Evolutionary conservation across 2,113 vertebrate genomes (phyloP).

Genomic region (Pimephales promelas): DNA sequence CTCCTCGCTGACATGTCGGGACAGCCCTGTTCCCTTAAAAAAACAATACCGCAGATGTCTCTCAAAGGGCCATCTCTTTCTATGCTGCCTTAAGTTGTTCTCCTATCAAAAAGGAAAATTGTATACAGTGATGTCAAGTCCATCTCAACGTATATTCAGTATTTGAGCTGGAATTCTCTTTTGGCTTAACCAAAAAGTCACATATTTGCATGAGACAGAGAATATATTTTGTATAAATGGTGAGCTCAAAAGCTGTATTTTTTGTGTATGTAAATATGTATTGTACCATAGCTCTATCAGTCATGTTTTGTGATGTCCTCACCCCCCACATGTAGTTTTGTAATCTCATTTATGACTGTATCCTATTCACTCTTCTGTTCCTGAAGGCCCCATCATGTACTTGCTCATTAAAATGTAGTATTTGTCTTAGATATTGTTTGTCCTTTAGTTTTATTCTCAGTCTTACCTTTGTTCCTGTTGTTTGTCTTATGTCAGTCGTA

Average conservation of each 20-base stretch:
- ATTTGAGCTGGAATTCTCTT: slow-evolving; percentile 44
- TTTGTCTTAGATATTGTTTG: slow-evolving; percentile 31
- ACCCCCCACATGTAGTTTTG: background rate
- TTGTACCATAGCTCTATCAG: slow-evolving; percentile 47
- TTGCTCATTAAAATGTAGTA: slow-evolving; percentile 50
- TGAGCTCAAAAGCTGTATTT: slow-evolving; percentile 50
- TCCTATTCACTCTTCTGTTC: background rate
- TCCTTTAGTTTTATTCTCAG: background rate
- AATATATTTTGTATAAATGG: slow-evolving; percentile 58
- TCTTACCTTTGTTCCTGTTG: background rate
- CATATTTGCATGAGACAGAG: slow-evolving; percentile 53
- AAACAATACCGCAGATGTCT: slow-evolving; percentile 51
- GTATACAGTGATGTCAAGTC: slow-evolving; percentile 51
- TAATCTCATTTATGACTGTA: background rate
- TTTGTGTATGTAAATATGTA: slow-evolving; percentile 56
- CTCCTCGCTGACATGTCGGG: slow-evolving; percentile 28
- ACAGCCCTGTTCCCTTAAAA: slow-evolving; percentile 27
- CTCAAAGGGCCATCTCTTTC: slow-evolving; percentile 44
- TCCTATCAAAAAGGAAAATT: slow-evolving; percentile 53
- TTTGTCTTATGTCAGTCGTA: background rate
- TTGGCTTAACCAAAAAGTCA: slow-evolving; percentile 63
- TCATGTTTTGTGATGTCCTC: background rate
- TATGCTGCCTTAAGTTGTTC: slow-evolving; percentile 67
- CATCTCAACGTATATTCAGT: slow-evolving; percentile 48
- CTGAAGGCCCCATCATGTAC: slow-evolving; percentile 24